Evolutionary conservation across 2,888 invertebrate genomes (phyloP), one percentile per base, ranked within the genome.

Genomic region (Sialis lutaria): DNA sequence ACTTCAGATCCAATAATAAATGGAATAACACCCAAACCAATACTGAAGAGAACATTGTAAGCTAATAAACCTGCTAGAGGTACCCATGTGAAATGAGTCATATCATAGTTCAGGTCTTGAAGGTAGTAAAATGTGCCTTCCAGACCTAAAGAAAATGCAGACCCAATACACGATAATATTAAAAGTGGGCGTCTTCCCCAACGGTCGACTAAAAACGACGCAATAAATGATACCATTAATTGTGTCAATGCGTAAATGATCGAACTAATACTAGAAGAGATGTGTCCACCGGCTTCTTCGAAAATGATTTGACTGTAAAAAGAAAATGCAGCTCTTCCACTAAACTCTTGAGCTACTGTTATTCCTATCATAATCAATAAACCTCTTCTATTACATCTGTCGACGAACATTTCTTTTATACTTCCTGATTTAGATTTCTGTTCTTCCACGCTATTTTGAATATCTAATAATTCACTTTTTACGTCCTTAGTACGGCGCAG

Each of bases 1-100:
- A 78, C 54, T 57, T 79, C 79, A 0, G 76, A 75, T 54, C 77
- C 71, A 64, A 78, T 67, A 51, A 77, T 71, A 50, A 77, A 76
- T 0, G 77, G 71, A 32, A 78, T 55, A 13, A 74, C 77, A 1
- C 74, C 75, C 32, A 78, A 61, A 0, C 79, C 79, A 5, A 73
- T 58, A 0, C 75, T 71, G 45, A 75, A 74, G n/a, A 74, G 59
- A 4, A 77, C 57, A 46, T 75, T 73, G 54, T 76, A 78, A 7
- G 71, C 61, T 42, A 76, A 58, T 1, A 77, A 64, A 1, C 74
- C 75, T 1, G 68, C 55, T 33, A 77, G 60, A 22, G 76, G 73
- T 43, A 78, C 53, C 58, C 70, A 67, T 0, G 72, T 67, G 33
- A 72, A 55, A 0, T 64, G 58, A 1, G 60, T 54, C 2, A 70